These are phyloP conservation scores for Timandra comae DNA, from an alignment of 2,888 invertebrate genomes.

Conservation along the genomic window DNA sequence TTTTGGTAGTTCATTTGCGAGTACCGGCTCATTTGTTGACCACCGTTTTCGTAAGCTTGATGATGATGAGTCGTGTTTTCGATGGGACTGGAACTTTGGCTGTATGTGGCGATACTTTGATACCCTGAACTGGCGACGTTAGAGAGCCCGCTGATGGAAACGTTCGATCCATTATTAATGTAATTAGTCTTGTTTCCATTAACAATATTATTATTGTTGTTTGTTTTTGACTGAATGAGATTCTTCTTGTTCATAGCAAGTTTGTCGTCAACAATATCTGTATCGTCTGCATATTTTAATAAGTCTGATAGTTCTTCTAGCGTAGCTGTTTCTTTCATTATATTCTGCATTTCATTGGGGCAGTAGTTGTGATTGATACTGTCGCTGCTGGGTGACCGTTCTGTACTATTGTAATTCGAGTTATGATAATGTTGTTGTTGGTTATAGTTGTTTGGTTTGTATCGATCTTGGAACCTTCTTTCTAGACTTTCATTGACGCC, in stretches of 20 bases:
- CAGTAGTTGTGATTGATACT: constrained; percentile 68
- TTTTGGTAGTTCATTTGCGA: constrained; percentile 72
- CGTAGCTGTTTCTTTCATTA: constrained; percentile 76
- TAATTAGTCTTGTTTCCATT: constrained; percentile 65
- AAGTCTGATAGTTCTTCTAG: constrained; percentile 84
- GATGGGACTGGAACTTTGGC: constrained; percentile 90
- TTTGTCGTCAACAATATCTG: constrained; percentile 75
- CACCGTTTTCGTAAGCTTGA: constrained; percentile 64
- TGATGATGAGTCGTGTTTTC: constrained; percentile 77
- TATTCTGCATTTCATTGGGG: constrained; percentile 61
- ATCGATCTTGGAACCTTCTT: constrained; percentile 70
- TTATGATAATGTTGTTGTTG: constrained; percentile 62
- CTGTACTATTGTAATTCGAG: constrained; percentile 57
- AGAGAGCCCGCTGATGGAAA: constrained; percentile 86
- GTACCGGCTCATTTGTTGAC: constrained; percentile 66
- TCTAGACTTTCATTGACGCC: constrained; percentile 64
- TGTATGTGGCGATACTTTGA: constrained; percentile 91
- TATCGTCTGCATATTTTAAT: constrained; percentile 85
- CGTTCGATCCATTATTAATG: constrained; percentile 84
- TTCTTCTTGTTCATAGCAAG: constrained; percentile 68
- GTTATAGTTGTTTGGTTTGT: constrained; percentile 62
- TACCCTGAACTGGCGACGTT: constrained; percentile 90
- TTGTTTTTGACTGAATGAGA: constrained; percentile 56
- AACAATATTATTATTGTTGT: constrained; percentile 60
- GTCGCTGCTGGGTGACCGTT: constrained; percentile 64